Base-by-base conservation (phyloP, 2,113 vertebrate genomes). In the Patagioenas fasciata region DNA sequence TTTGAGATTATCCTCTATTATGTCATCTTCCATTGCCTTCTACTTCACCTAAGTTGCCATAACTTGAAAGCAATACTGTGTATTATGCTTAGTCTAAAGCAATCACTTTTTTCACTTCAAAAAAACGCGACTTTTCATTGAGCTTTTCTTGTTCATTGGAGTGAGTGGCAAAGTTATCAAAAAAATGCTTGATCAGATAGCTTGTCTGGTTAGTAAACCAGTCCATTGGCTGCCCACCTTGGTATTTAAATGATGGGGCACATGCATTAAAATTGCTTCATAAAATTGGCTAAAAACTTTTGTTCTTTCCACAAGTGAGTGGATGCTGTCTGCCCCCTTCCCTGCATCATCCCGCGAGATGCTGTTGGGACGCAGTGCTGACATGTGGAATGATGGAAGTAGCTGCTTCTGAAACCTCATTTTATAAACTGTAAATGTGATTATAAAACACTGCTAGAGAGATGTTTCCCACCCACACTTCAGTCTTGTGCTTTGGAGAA, bases 321-420 rank as follows among this genome's bases (percentile, higher is more conserved):
- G 11, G 47, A 11, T 65, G 34, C 31, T 85, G 3, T 51, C n/a
- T 48, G 7, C 44, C 36, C 20, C 44, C 50, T 72, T 77, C 18
- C 28, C 34, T 91, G 60, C 60, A 48, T 84, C 56, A 26, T 74
- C 44, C 50, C 74, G 79, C 73, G 18, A 64, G 48, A 20, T 56
- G 26, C 2, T 85, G 62, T 88, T 38, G 71, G 85, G 67, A 36
- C 19, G 17, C 58, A 65, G n/a, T 82, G 54, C 61, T 88, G 77
- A 64, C 36, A 9, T 20, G 28, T 11, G 70, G n/a, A 85, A 31
- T 15, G 54, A n/a, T 66, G 42, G 28, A 90, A 78, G 67, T 70
- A 74, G 56, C 79, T 95, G 53, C 64, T 96, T 95, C 60, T 56
- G 56, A 86, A 96, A 71, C 69, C 21, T 89, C 61, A 53, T 84